Evolutionary conservation across 2,113 vertebrate genomes (phyloP).

Genomic region (Syngnathus typhle): DNA sequence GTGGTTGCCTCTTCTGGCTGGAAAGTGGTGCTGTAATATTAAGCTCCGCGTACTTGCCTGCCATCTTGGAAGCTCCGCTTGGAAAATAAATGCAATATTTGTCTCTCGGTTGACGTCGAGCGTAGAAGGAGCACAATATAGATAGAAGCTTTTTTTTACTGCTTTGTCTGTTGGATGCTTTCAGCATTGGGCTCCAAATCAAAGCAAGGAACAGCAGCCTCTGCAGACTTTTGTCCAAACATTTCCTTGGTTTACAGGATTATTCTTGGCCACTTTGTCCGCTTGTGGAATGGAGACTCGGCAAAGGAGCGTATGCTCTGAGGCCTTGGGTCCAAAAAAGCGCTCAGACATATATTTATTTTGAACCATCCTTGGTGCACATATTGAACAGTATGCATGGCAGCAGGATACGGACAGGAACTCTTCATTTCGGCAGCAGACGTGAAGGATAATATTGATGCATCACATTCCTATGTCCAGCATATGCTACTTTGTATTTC

Average conservation of each 20-base stretch:
- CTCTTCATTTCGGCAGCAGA: constrained; percentile 56
- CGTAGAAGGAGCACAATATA: constrained; percentile 42
- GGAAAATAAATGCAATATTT: constrained; percentile 46
- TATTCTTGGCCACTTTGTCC: constrained; percentile 50
- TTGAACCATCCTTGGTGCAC: constrained; percentile 39
- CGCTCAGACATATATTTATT: constrained; percentile 52
- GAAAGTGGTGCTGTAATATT: constrained; percentile 45
- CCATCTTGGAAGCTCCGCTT: constrained; percentile 43
- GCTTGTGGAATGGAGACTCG: constrained; percentile 41
- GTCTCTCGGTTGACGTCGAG: constrained; percentile 39
- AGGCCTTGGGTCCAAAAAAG: constrained; percentile 43
- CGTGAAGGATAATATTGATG: constrained; percentile 47
- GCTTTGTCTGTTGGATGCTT: constrained; percentile 36
- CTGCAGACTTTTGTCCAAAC: constrained; percentile 43
- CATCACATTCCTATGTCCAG: constrained; percentile 20
- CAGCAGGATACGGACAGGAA: constrained; percentile 35
- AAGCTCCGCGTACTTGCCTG: constrained; percentile 36
- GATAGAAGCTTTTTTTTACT: constrained; percentile 24
- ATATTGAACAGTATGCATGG: constrained; percentile 30
- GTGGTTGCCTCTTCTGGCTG: constrained; percentile 43
- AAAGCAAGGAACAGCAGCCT: constrained; percentile 28
- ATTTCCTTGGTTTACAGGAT: constrained; percentile 48
- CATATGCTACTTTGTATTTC: constrained; percentile 50
- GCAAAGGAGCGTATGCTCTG: constrained; percentile 38
- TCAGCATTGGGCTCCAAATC: constrained; percentile 37